Base-by-base conservation (phyloP, 2,113 vertebrate species). In the Microcebus murinus region DNA sequence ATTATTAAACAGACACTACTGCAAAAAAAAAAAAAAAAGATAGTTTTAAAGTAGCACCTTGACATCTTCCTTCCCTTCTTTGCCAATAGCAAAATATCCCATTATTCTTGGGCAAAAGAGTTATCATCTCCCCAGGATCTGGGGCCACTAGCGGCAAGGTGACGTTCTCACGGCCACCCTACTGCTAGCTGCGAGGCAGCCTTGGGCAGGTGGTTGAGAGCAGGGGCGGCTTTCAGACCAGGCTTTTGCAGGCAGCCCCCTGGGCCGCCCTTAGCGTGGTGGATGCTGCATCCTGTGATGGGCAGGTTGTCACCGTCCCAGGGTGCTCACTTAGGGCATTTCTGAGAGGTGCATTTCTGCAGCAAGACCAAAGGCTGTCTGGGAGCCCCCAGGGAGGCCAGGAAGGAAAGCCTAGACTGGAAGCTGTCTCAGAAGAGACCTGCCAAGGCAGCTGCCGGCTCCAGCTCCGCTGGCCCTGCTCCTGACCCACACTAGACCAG, bases 1-100 rank as follows among this genome's bases (percentile, higher is more conserved):
- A 39, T 55, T 82, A 85, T 48, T 77, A 48, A 79, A 50, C 12
- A 65, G 71, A 77, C 59, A 81, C 39, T 15, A 15, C 11, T 34
- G 29, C 2, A 50, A 42, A 31, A 8, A n/a, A 12, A 57, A 27
- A 27, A 39, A 8, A 84, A 29, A 39, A 8, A 61, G 25, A 63
- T 55, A 39, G 82, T 93, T 83, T 77, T 80, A 81, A 92, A 90
- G 36, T 52, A 61, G 27, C 48, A 91, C 11, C 25, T 18, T 71
- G 52, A n/a, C 11, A 39, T 71, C 34, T 18, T 36, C 59, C 36
- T 96, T 34, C 29, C 23, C 52, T 80, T 86, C 86, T 50, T 39
- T n/a, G n/a, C 67, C 21, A 82, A 81, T 1, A 90, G 29, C 70
- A 39, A 96, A 87, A 67, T 0, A 25, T 18, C 17, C 15, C 36